Conservation (phyloP, 2,888 invertebrate genomes). For the Serripes groenlandicus region DNA sequence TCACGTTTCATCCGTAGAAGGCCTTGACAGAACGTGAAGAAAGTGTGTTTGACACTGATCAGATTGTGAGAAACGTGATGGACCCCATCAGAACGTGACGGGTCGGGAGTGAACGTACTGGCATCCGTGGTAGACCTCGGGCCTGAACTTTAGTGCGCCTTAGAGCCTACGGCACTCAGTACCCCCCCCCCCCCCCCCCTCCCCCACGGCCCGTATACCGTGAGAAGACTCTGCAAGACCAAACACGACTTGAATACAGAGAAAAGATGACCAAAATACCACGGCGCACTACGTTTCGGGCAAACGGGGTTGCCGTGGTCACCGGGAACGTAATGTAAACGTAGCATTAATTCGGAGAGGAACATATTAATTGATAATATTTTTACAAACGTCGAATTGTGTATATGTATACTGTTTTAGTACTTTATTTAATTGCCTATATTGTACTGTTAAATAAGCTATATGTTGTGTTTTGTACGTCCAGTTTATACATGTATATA, state of each 20-base stretch:
- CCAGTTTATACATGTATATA: no score
- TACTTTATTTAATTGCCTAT: no score
- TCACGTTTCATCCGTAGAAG: not conserved
- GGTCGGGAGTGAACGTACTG: not conserved
- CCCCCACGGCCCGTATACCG: not conserved
- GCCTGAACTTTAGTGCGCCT: not conserved
- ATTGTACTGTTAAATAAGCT: no score
- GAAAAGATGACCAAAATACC: conserved; percentile 16
- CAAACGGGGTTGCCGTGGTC: conserved; percentile 43
- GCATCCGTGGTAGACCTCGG: not conserved
- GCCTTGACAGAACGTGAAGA: not conserved
- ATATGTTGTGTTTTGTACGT: no score
- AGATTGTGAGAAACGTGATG: no score
- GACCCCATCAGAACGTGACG: not conserved
- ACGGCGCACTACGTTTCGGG: conserved; percentile 41
- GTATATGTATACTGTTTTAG: no score
- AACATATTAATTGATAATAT: no score
- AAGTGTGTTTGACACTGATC: no score
- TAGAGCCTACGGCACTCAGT: not conserved
- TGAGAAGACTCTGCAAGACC: not conserved
- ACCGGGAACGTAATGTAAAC: conserved; percentile 46
- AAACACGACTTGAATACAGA: not conserved
- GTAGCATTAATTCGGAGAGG: no score
- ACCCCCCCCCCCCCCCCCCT: not conserved
- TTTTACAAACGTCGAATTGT: no score